Evolutionary conservation across 2,113 vertebrate genomes (phyloP).

Genomic region (Urocolius indicus): DNA sequence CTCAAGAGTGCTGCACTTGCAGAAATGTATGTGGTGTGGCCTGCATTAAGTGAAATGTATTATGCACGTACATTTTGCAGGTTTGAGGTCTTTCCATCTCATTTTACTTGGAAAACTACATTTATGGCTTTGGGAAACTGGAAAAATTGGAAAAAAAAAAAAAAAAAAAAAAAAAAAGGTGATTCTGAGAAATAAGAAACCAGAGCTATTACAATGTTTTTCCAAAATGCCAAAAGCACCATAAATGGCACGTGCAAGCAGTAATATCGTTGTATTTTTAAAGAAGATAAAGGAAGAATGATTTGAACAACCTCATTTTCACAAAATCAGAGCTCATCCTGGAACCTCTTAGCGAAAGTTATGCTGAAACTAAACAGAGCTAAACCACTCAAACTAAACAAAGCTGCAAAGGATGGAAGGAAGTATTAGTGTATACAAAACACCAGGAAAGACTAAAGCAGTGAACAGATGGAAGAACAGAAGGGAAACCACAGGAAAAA

Average conservation of each 20-base stretch:
- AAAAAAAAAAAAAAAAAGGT: constrained; percentile 15
- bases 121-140: background rate
- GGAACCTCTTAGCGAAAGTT: background rate
- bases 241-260: background rate
- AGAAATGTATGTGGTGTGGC: background rate
- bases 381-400: background rate
- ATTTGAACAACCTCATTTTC: background rate
- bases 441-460: constrained; percentile 29
- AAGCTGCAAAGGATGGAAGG: background rate
- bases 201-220: background rate
- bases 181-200: background rate
- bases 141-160: constrained; percentile 18
- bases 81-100: background rate
- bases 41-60: background rate
- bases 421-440: background rate
- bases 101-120: background rate
- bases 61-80: background rate
- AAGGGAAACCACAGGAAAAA: constrained; percentile 55
- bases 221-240: background rate
- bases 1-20: background rate
- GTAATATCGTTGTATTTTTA: background rate
- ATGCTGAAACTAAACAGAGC: background rate
- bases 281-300: background rate
- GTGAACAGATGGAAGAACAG: constrained; percentile 56
- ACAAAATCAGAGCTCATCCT: background rate